Percentiles rank a stretch among this genome's conserved stretches.
Conservation (phyloP, 64 coral and sea anemone species). For the Porites lutea region DNA sequence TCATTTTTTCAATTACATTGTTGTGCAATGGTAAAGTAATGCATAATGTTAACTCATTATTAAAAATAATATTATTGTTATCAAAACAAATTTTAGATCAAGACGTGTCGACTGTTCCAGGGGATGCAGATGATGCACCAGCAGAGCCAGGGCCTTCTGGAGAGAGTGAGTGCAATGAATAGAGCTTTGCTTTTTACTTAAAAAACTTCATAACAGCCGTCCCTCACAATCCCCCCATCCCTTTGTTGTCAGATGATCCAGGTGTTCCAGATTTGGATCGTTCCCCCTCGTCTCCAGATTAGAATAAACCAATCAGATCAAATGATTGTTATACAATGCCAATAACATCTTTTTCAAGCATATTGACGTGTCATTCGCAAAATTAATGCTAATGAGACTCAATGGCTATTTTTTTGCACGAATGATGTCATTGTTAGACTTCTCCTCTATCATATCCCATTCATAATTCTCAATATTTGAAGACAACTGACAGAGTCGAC, state of each 20-base stretch:
- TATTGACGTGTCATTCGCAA: background rate
- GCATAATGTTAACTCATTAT: background rate
- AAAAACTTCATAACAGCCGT: background rate
- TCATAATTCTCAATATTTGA: too few relatives aligned
- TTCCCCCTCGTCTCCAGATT: background rate
- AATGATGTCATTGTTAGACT: too few relatives aligned
- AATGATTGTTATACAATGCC: too few relatives aligned
- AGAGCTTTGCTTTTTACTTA: conserved; percentile 6
- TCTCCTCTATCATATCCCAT: too few relatives aligned
- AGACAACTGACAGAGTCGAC: too few relatives aligned
- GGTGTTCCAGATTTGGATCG: too few relatives aligned
- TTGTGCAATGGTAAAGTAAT: too few relatives aligned
- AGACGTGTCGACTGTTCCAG: background rate
- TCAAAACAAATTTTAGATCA: background rate
- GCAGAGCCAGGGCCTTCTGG: background rate
- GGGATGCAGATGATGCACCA: conserved; percentile 2
- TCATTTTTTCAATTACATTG: too few relatives aligned
- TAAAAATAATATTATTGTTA: background rate
- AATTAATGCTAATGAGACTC: background rate
- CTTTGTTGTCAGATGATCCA: background rate
- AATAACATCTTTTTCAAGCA: too few relatives aligned
- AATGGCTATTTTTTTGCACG: too few relatives aligned
- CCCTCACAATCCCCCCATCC: background rate
- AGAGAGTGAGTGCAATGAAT: conserved; percentile 8
- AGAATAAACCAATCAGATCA: background rate